Conservation (phyloP, 2,888 invertebrate genomes). For the Pyrochroa serraticornis region DNA sequence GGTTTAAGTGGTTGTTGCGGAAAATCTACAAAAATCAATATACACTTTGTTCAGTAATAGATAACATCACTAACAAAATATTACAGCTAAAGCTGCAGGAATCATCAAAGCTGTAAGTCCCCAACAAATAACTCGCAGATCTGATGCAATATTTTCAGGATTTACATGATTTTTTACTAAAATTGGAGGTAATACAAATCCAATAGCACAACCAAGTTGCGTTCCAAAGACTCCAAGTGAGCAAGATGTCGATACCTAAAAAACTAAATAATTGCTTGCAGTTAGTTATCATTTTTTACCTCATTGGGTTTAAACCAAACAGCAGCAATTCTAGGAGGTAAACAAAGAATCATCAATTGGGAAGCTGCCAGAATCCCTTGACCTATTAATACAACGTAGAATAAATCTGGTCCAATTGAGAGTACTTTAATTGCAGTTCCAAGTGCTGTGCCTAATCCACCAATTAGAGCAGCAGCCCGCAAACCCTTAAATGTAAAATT, state of each 20-base stretch:
- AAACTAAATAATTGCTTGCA: no score
- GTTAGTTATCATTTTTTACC: conserved; percentile 69
- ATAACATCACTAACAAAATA: conserved; percentile 39
- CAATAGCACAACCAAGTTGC: conserved; percentile 42
- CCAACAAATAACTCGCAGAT: conserved; percentile 63
- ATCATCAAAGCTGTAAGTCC: conserved; percentile 48
- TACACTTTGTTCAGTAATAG: neutral
- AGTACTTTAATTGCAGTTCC: conserved; percentile 91
- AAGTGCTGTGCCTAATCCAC: conserved; percentile 80
- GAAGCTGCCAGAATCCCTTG: conserved; percentile 87
- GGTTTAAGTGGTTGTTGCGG: conserved; percentile 63
- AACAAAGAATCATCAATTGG: conserved; percentile 88
- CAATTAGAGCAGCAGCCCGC: conserved; percentile 77
- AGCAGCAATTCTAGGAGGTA: conserved; percentile 90
- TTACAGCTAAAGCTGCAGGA: conserved; percentile 39
- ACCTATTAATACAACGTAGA: conserved; percentile 84
- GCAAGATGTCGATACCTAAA: conserved; percentile 40
- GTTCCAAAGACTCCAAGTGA: conserved; percentile 46
- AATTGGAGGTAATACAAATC: conserved; percentile 43
- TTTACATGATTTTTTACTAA: conserved; percentile 54
- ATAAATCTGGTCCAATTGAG: conserved; percentile 80
- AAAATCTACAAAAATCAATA: conserved; percentile 60
- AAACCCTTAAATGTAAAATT: conserved; percentile 65
- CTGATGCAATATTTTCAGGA: conserved; percentile 48
- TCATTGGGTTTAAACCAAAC: conserved; percentile 97